Evolutionary conservation across 2,113 vertebrate genomes (phyloP), one percentile per base, ranked within the genome.

Genomic region (Aspidoscelis tigris): DNA sequence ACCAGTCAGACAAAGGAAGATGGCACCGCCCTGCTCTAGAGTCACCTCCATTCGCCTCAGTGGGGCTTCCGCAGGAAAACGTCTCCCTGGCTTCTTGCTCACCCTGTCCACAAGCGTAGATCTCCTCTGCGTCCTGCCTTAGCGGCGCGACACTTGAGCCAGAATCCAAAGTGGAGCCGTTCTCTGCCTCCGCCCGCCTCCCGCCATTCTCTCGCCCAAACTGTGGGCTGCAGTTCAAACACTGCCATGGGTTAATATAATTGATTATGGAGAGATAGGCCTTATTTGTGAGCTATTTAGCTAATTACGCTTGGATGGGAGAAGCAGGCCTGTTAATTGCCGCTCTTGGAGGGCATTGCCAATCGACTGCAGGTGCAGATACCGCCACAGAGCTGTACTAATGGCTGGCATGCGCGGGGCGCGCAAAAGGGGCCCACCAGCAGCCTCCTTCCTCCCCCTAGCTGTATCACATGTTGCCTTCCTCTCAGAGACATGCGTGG

Each of bases 271-370:
- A 24, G 83, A 79, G 70, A 50, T 21, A n/a, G 11, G 70, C 69
- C 69, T 79, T 79, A 24, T 84, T 82, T 53, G 83, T 6, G 12
- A 77, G 55, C 76, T 39, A 41, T 74, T 84, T 74, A 53, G 76
- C 18, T 84, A 84, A 84, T 79, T 79, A 79, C 1, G 43, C 24
- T 55, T 65, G 83, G 83, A 79, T 65, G 69, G 69, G 72, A n/a
- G 43, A 79, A 73, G 61, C 58, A 3, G 21, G 77, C 11, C 4
- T 1, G 53, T 7, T 84, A 84, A 84, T 84, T 84, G 68, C 53
- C 1, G 10, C 55, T 72, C 55, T 44, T 71, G 68, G 83, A 72
- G 2, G 2, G 41, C 16, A 3, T 4, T 1, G 16, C 43, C 11
- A 16, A 24, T 22, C 10, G 53, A 76, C 53, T 64, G 68, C 83